Percentiles rank a stretch among this genome's conserved stretches.
Evolutionary conservation across 1,140 invertebrate species (phyloP).

Genomic region (Cecropterus lyciades): DNA sequence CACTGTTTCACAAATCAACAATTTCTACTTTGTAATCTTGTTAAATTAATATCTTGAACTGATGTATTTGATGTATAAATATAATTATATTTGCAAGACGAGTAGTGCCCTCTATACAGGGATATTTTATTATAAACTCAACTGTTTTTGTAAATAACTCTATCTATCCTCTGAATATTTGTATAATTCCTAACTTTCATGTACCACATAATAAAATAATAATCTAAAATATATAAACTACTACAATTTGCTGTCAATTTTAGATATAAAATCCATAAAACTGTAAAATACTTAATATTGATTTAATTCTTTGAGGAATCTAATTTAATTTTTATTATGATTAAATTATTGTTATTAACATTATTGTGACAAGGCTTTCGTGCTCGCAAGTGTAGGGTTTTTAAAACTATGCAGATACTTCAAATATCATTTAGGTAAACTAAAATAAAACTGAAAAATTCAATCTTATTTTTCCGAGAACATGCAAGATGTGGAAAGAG

Average conservation of each 20-base stretch:
- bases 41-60: not conserved
- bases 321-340: too few species aligned
- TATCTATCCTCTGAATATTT: not conserved
- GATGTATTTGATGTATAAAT: not conserved
- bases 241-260: not conserved
- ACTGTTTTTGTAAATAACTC: not conserved
- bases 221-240: not conserved
- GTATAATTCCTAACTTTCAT: not conserved
- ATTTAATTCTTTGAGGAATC: too few species aligned
- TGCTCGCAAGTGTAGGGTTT: too few species aligned
- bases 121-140: not conserved
- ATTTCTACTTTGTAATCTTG: not conserved
- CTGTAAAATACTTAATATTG: not conserved
- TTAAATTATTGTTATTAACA: too few species aligned
- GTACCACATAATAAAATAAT: not conserved
- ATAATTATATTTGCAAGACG: not conserved
- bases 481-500: too few species aligned
- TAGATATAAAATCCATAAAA: not conserved
- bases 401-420: too few species aligned
- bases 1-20: not conserved
- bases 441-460: too few species aligned
- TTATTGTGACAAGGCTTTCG: too few species aligned
- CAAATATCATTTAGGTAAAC: too few species aligned
- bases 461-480: too few species aligned
- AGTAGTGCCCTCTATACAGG: slow-evolving; percentile 3